Percentiles rank a stretch among this genome's conserved stretches.
phyloP scores from a whole-genome alignment of 2,113 vertebrate species.

The Isichthys henryi region DNA sequence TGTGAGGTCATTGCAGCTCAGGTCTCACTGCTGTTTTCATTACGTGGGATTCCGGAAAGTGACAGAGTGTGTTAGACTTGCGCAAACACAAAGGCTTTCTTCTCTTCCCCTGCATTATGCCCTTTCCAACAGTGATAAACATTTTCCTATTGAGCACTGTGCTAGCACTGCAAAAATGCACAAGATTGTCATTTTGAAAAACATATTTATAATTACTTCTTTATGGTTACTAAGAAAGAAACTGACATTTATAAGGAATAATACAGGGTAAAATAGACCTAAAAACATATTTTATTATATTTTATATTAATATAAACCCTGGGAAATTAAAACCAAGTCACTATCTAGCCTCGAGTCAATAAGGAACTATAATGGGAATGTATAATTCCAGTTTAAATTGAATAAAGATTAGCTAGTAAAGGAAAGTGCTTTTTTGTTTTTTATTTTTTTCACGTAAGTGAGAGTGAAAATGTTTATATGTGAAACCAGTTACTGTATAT shows the following conservation, averaged over 20 bases:
- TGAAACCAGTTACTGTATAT: not conserved
- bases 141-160: not conserved
- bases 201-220: not conserved
- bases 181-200: not conserved
- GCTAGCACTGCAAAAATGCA: not conserved
- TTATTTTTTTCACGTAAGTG: not conserved
- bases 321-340: not conserved
- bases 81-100: not conserved
- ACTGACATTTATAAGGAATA: not conserved
- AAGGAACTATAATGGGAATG: not conserved
- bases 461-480: not conserved
- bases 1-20: conserved; percentile 10
- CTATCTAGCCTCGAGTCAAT: not conserved
- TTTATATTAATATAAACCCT: not conserved
- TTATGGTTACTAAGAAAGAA: not conserved
- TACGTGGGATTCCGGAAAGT: conserved; percentile 2
- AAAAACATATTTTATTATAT: not conserved
- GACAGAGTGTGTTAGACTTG: not conserved
- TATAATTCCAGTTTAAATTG: not conserved
- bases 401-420: not conserved
- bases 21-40: not conserved
- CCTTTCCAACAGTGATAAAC: conserved; percentile 3
- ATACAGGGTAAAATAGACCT: not conserved
- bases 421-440: not conserved
- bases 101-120: not conserved